A percentile compares a stretch with the other conserved stretches of the same genome.
phyloP scores from a whole-genome alignment of 2,888 invertebrate species.

The Oscheius sp. region DNA sequence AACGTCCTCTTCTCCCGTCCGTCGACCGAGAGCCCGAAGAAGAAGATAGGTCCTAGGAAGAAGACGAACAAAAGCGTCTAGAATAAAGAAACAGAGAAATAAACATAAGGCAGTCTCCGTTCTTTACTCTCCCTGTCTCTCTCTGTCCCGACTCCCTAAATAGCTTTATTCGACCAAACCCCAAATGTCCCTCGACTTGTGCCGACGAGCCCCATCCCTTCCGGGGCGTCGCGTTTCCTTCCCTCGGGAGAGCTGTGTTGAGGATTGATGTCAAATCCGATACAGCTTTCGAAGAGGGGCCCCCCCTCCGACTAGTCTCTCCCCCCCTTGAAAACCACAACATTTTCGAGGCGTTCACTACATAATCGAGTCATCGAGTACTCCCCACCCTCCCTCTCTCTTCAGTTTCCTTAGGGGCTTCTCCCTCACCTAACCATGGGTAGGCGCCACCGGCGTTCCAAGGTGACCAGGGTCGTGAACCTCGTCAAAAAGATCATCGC shows the following conservation, averaged over 20 bases:
- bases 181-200: background rate
- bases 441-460: slow-evolving; percentile 67
- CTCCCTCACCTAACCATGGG: slow-evolving; percentile 46
- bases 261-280: slow-evolving; percentile 42
- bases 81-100: too few species aligned
- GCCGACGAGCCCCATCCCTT: slow-evolving; percentile 1
- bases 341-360: background rate
- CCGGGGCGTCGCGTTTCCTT: slow-evolving; percentile 21
- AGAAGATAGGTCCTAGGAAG: too few species aligned
- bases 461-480: slow-evolving; percentile 72
- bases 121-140: background rate
- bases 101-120: background rate
- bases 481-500: slow-evolving; percentile 73
- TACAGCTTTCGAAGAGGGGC: slow-evolving; percentile 20
- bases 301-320: slow-evolving; percentile 15
- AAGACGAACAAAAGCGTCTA: too few species aligned
- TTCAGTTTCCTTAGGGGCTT: background rate
- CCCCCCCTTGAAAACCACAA: background rate
- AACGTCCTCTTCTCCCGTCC: too few species aligned
- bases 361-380: background rate
- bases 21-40: too few species aligned
- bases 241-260: slow-evolving; percentile 34
- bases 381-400: background rate
- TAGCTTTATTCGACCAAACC: background rate
- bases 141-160: background rate